Conservation (phyloP, 2,888 invertebrate genomes). For the Notodonta dromedarius region DNA sequence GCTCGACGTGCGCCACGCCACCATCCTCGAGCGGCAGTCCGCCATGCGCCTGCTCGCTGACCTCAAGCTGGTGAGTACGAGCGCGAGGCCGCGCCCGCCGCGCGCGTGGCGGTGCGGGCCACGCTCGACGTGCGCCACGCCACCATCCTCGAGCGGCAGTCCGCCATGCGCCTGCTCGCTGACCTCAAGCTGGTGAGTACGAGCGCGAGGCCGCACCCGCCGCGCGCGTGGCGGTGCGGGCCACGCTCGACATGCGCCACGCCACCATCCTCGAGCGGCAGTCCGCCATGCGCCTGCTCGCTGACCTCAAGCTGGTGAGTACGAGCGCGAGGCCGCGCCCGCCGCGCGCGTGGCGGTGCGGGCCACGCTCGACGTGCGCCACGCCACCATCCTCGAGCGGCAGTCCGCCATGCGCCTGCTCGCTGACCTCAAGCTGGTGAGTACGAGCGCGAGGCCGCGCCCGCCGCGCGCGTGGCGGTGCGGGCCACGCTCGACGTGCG, state of each 20-base stretch:
- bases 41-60: conserved; percentile 76
- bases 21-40: conserved; percentile 86
- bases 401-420: conserved; percentile 81
- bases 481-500: conserved; percentile 82
- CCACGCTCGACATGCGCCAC: conserved; percentile 85
- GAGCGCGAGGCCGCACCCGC: conserved; percentile 62
- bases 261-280: conserved; percentile 86
- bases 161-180: conserved; percentile 77
- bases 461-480: conserved; percentile 68
- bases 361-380: conserved; percentile 84
- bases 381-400: conserved; percentile 87
- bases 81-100: conserved; percentile 55
- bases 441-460: conserved; percentile 67
- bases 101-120: conserved; percentile 75
- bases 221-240: conserved; percentile 68
- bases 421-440: conserved; percentile 75
- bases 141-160: conserved; percentile 86
- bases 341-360: conserved; percentile 67
- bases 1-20: conserved; percentile 86
- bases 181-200: conserved; percentile 79
- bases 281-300: conserved; percentile 79
- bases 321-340: conserved; percentile 65
- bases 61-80: conserved; percentile 81
- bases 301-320: conserved; percentile 77
- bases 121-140: conserved; percentile 86